Evolutionary conservation across 2,797 vertebrate genomes (phyloP).

Genomic region (Philypnodon macrostomus): DNA sequence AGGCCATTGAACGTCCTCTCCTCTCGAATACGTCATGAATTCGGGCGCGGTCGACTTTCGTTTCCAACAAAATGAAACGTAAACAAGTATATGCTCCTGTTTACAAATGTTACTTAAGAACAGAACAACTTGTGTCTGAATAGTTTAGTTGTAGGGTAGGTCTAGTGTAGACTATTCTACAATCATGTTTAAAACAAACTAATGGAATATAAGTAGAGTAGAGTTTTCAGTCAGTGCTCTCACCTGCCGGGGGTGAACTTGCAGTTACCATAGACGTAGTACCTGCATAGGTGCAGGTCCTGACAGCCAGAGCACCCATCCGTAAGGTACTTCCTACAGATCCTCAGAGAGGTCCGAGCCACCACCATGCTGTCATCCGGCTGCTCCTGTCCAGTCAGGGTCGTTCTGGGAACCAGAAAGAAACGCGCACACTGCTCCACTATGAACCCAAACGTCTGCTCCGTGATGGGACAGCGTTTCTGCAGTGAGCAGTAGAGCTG

Average conservation of each 20-base stretch:
- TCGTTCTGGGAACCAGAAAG: conserved; percentile 31
- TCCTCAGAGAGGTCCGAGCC: conserved; percentile 69
- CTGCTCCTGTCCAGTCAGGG: conserved; percentile 15
- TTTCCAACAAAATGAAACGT: conserved; percentile 4
- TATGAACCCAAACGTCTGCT: conserved; percentile 52
- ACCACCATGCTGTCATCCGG: conserved; percentile 51
- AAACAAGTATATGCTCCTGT: no score
- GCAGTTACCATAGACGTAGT: conserved; percentile 82
- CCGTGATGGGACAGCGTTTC: conserved; percentile 33
- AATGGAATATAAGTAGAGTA: no score
- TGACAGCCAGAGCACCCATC: conserved; percentile 64
- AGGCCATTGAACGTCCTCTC: no score
- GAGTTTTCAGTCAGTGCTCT: neutral
- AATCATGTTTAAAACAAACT: no score
- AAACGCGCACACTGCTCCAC: conserved; percentile 61
- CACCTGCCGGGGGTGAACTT: conserved; percentile 72
- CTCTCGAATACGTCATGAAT: neutral
- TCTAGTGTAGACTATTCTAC: no score
- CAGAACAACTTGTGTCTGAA: no score
- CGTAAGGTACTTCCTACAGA: conserved; percentile 73
- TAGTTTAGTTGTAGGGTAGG: no score
- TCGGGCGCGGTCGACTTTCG: neutral
- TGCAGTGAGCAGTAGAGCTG: conserved; percentile 54
- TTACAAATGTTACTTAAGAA: no score
- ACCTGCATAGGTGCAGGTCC: conserved; percentile 85